Conservation (phyloP, 2,797 vertebrate species). For the Paramormyrops hopkinsi region DNA sequence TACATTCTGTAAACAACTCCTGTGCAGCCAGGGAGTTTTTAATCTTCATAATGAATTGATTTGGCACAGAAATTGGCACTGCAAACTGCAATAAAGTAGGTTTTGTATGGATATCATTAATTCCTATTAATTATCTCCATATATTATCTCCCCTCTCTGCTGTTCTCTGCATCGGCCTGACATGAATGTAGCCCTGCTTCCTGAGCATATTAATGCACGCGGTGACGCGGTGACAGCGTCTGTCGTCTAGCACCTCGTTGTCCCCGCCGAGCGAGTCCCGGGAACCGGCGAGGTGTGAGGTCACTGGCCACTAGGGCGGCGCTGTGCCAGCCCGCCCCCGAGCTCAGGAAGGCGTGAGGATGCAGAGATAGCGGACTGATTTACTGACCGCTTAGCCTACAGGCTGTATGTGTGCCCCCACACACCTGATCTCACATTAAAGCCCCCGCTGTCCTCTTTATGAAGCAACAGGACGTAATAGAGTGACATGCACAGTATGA, state of each 20-base stretch:
- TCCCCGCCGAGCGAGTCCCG: neutral
- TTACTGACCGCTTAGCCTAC: neutral
- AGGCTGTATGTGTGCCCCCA: neutral
- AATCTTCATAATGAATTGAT: neutral
- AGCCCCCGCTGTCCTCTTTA: neutral
- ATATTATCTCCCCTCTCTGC: neutral
- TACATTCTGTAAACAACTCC: neutral
- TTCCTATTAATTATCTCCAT: neutral
- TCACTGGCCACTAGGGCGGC: neutral
- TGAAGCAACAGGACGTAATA: neutral
- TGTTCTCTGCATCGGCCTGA: neutral
- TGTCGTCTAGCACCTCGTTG: neutral
- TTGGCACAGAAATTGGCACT: neutral
- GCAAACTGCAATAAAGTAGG: neutral
- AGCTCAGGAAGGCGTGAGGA: neutral
- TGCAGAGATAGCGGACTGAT: neutral
- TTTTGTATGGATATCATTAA: neutral
- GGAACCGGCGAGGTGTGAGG: neutral
- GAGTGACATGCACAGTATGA: neutral
- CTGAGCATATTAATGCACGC: neutral
- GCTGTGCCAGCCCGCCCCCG: neutral
- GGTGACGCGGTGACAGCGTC: neutral
- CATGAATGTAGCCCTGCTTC: neutral
- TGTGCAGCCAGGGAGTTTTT: neutral
- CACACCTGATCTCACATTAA: neutral